Conservation (phyloP, 2,113 vertebrate genomes). For the Lontra canadensis region DNA sequence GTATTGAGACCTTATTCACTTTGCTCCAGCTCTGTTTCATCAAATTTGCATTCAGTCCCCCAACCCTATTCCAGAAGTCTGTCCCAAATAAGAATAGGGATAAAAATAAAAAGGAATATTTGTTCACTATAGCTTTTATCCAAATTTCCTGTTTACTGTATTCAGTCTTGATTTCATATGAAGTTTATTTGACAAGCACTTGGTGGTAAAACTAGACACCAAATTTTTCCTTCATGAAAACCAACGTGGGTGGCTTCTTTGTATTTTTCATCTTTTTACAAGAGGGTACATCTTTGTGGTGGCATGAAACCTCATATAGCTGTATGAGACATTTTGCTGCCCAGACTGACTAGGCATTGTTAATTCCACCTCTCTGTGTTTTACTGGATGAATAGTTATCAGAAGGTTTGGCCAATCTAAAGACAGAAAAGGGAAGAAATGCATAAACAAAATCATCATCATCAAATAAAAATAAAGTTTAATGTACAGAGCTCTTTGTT, state of each 20-base stretch:
- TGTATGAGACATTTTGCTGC: neutral
- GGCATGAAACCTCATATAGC: neutral
- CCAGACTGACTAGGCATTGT: neutral
- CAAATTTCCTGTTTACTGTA: slow-evolving; percentile 60
- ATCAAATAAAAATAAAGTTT: slow-evolving; percentile 59
- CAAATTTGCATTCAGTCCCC: neutral
- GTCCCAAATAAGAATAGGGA: slow-evolving; percentile 27
- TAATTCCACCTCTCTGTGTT: slow-evolving; percentile 25
- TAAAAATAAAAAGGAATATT: slow-evolving; percentile 44
- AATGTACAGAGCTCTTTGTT: neutral
- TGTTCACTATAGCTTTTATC: slow-evolving; percentile 53
- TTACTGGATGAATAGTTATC: slow-evolving; percentile 17
- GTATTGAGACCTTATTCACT: neutral
- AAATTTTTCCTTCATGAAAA: slow-evolving; percentile 61
- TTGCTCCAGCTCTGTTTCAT: slow-evolving; percentile 19
- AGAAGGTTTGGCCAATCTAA: slow-evolving; percentile 32
- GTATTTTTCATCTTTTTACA: slow-evolving; percentile 41
- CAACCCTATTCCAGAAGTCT: slow-evolving; percentile 25
- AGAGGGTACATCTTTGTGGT: slow-evolving; percentile 9
- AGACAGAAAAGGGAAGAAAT: slow-evolving; percentile 33
- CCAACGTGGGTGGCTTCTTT: slow-evolving; percentile 34
- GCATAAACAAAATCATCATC: slow-evolving; percentile 15
- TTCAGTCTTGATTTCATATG: slow-evolving; percentile 47
- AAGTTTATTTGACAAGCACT: slow-evolving; percentile 63
- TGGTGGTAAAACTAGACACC: slow-evolving; percentile 61